These are phyloP conservation scores for Oxyura jamaicensis DNA, from an alignment of 2,113 vertebrate genomes.

Conservation along the genomic window DNA sequence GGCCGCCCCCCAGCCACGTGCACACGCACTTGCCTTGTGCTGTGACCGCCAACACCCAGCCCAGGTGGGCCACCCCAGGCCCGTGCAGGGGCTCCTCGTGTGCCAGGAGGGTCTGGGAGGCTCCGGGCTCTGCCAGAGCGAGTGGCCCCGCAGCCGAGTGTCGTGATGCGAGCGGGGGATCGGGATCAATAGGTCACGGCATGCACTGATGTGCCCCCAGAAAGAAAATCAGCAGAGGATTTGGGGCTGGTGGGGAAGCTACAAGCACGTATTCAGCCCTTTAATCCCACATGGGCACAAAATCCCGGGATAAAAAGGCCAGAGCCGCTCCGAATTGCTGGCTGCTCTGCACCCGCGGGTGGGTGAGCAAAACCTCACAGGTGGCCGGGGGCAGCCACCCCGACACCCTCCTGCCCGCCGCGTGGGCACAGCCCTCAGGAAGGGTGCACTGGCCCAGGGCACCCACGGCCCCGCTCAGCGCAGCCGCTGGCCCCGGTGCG, in stretches of 20 bases:
- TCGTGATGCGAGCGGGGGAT: neutral
- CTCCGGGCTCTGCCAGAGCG: neutral
- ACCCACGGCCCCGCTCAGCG: neutral
- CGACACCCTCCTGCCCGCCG: neutral
- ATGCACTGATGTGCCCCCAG: slow-evolving; percentile 11
- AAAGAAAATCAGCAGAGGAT: slow-evolving; percentile 58
- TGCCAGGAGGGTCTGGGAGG: neutral
- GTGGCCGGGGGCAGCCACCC: neutral
- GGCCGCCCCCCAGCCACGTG: neutral
- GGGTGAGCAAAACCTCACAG: slow-evolving; percentile 10
- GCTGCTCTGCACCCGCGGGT: neutral
- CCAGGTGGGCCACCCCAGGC: rapidly evolving
- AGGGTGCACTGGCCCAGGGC: neutral
- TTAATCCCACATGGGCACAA: slow-evolving; percentile 56
- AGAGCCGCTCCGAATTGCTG: slow-evolving; percentile 40
- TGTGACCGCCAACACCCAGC: rapidly evolving
- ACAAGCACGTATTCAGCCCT: slow-evolving; percentile 23
- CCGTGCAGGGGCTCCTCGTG: rapidly evolving
- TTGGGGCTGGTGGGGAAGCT: slow-evolving; percentile 30
- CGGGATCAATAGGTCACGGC: slow-evolving; percentile 49
- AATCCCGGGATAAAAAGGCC: slow-evolving; percentile 59
- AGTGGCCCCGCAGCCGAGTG: neutral
- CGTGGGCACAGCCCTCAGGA: neutral
- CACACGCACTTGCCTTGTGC: neutral
- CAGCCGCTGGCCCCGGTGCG: neutral